Evolutionary conservation across 2,888 invertebrate species (phyloP), one percentile per base, ranked within the genome.

Genomic region (Embidobia sp.): DNA sequence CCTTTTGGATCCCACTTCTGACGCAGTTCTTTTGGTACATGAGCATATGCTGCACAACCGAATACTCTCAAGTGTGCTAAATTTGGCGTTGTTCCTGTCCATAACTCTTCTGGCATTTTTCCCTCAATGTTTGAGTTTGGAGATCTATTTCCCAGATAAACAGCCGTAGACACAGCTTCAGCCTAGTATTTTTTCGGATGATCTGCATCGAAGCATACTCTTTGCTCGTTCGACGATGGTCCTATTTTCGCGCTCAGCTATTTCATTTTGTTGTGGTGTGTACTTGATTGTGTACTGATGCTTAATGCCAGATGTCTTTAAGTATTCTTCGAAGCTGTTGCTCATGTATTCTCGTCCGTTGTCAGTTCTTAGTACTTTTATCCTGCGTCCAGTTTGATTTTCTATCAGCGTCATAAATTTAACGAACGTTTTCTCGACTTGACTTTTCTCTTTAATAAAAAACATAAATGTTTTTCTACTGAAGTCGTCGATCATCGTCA

Each of bases 311-410:
- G 44, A 11, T 4, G 16, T 16, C 2, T 2, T 26, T 10, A 79
- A 11, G 16, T 57, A 73, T 7, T 29, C 22, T 11, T 31, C n/a
- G 33, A 79, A 46, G 0, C 1, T 0, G 0, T 7, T 0, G 15
- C 77, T 79, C 3, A 42, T 26, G 15, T 26, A 79, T 40, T 79
- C 77, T 8, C 15, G 29, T 1, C 83, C 81, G 22, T 70, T 79
- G 31, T 81, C 82, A 1, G 61, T 16, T 6, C 73, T 73, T 5
- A 79, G 16, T 0, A 59, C 33, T 37, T 63, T 55, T 3, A 73
- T 42, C 0, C 48, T 31, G 0, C 42, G 19, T 1, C 49, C 42
- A 49, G 42, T 49, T 27, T 63, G 48, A 19, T 63, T 73, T 18
- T 73, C 42, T 1, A 69, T 59, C 1, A 48, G 0, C 7, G 18